phyloP scores from a whole-genome alignment of 2,797 vertebrate species.

The Melopsittacus undulatus region DNA sequence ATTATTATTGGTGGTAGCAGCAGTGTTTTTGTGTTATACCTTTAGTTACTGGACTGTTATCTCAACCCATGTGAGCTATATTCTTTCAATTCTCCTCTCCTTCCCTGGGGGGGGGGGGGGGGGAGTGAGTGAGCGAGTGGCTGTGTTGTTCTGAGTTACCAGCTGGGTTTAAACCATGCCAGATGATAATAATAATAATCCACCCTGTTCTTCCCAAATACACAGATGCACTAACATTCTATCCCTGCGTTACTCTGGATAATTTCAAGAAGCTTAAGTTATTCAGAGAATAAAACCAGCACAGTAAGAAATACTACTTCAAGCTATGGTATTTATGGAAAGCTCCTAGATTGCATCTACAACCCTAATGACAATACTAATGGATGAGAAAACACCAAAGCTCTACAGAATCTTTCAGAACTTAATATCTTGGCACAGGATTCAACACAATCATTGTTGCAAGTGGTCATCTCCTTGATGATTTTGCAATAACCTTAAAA shows the following conservation, averaged over 20 bases:
- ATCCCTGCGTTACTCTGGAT: not conserved
- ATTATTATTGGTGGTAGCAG: too few relatives aligned
- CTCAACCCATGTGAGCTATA: too few relatives aligned
- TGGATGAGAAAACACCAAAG: not conserved
- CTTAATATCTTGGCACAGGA: not conserved
- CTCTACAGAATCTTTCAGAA: not conserved
- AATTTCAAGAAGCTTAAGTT: not conserved
- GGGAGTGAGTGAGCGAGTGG: too few relatives aligned
- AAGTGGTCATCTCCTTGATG: not conserved
- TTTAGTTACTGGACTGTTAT: too few relatives aligned
- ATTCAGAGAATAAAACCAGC: not conserved
- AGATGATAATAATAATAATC: not conserved
- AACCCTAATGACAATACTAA: not conserved
- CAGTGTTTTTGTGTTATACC: too few relatives aligned
- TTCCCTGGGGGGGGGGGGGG: too few relatives aligned
- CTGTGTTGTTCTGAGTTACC: too few relatives aligned
- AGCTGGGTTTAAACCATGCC: too few relatives aligned
- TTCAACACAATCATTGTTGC: not conserved
- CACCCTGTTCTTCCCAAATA: not conserved
- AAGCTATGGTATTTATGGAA: not conserved
- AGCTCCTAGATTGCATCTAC: not conserved
- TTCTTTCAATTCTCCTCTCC: too few relatives aligned
- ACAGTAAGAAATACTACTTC: not conserved
- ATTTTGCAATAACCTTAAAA: not conserved
- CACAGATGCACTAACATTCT: not conserved